Evolutionary conservation across 2,113 vertebrate species (phyloP).

Genomic region (Atrichornis clamosus): DNA sequence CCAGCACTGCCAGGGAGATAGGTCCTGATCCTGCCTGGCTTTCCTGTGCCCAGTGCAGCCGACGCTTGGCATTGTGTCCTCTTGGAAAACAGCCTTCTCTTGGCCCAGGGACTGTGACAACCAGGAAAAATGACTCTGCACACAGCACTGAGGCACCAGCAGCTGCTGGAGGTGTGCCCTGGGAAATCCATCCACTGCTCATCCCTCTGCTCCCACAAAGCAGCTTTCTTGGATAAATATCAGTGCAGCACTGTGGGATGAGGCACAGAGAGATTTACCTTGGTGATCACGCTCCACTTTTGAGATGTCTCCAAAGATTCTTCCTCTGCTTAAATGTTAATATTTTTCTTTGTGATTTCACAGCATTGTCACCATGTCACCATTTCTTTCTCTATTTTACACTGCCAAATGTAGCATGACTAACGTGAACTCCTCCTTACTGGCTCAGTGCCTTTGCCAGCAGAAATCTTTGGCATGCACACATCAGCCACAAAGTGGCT

Average conservation of each 20-base stretch:
- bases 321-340: background rate
- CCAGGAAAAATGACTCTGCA: accelerated
- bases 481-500: background rate
- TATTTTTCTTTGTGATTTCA: background rate
- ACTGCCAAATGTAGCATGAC: background rate
- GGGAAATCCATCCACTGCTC: accelerated
- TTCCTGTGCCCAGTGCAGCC: accelerated
- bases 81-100: background rate
- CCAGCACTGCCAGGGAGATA: background rate
- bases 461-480: background rate
- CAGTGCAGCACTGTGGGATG: background rate
- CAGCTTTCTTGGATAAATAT: background rate
- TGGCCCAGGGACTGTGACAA: background rate
- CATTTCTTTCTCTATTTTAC: background rate
- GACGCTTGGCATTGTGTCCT: background rate
- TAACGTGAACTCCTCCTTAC: background rate
- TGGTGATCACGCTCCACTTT: accelerated
- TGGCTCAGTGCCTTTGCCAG: background rate
- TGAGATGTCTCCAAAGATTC: background rate
- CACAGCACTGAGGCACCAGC: background rate
- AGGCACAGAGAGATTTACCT: background rate
- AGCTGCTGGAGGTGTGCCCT: background rate
- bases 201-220: background rate
- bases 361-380: background rate
- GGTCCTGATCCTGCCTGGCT: background rate